Evolutionary conservation across 2,113 vertebrate species (phyloP), one percentile per base, ranked within the genome.

Genomic region (Oreochromis spilurus): DNA sequence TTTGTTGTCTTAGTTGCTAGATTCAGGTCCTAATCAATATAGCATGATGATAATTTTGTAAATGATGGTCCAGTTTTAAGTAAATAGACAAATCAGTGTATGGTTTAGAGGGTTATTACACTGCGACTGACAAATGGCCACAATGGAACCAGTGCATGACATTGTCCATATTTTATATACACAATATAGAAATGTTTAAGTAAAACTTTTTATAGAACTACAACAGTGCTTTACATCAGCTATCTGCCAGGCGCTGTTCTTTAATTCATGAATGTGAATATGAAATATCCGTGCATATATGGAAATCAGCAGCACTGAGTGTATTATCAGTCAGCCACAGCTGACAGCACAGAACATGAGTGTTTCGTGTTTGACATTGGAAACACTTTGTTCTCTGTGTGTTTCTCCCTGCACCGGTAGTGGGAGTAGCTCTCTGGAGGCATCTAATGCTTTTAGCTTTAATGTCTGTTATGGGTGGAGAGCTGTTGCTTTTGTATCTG

Each of bases 361-460:
- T 31, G 79, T 77, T 79, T 82, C 7, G 34, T 88, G 84, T 92
- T 78, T 88, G 82, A 88, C 81, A 78, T 2, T 70, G 83, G 81
- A 83, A 91, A 79, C 87, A 57, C 84, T 92, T 80, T 85, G 75
- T 85, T 82, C 85, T 87, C 36, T 12, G 26, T 84, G 65, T 21
- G 36, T 40, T 48, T 84, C 58, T 52, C 67, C 55, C 57, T 53
- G 53, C 52, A 5, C 21, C 17, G 60, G 13, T 77, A 65, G 80
- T 70, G 80, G 84, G 67, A 81, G 84, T 50, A 9, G 31, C 65
- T 84, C 89, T 92, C 89, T 77, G 48, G 87, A 87, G 55, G 85
- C 84, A 36, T 89, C 84, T 84, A 38, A 52, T 67, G 60, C 89
- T 86, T 86, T 83, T 88, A 83, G 81, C 19, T 40, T 87, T 19